A percentile compares a stretch with the other conserved stretches of the same genome.
phyloP scores from a whole-genome alignment of 1,140 invertebrate species.

The Philotrypesis tridentata region DNA sequence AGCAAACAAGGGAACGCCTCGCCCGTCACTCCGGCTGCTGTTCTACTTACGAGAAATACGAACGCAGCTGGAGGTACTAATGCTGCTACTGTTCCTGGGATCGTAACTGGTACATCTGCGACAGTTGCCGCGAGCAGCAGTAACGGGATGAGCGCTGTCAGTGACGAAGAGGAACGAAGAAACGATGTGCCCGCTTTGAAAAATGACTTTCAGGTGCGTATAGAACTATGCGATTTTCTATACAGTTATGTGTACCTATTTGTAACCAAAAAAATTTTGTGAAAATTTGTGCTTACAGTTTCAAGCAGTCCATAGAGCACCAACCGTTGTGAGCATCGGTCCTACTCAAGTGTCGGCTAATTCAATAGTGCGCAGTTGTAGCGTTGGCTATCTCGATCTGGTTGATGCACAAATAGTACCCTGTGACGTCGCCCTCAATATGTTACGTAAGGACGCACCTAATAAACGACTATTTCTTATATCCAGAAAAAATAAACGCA shows the following conservation, averaged over 20 bases:
- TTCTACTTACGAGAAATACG: not conserved
- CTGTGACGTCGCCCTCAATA: slow-evolving; percentile 81
- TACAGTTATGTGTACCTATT: no score
- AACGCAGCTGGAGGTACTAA: not conserved
- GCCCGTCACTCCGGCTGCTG: not conserved
- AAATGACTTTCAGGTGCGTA: slow-evolving; percentile 36
- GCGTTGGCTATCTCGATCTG: slow-evolving; percentile 87
- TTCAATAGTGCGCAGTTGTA: slow-evolving; percentile 87
- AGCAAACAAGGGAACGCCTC: not conserved
- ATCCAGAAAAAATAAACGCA: slow-evolving; percentile 77
- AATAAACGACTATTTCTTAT: slow-evolving; percentile 83
- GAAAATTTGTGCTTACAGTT: slow-evolving; percentile 35
- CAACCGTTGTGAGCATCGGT: slow-evolving; percentile 79
- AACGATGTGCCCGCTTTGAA: slow-evolving; percentile 31
- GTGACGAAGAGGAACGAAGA: slow-evolving; percentile 27
- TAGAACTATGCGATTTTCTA: no score
- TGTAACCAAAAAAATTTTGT: no score
- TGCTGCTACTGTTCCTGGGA: not conserved
- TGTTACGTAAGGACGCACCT: slow-evolving; percentile 82
- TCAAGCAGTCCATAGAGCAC: slow-evolving; percentile 75
- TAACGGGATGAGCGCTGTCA: not conserved
- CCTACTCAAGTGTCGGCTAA: slow-evolving; percentile 77
- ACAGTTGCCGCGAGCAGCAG: not conserved
- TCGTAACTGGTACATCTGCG: not conserved
- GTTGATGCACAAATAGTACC: slow-evolving; percentile 83